Evolutionary conservation across 1,140 invertebrate genomes (phyloP).

Genomic region (Zaprionus ghesquierei): DNA sequence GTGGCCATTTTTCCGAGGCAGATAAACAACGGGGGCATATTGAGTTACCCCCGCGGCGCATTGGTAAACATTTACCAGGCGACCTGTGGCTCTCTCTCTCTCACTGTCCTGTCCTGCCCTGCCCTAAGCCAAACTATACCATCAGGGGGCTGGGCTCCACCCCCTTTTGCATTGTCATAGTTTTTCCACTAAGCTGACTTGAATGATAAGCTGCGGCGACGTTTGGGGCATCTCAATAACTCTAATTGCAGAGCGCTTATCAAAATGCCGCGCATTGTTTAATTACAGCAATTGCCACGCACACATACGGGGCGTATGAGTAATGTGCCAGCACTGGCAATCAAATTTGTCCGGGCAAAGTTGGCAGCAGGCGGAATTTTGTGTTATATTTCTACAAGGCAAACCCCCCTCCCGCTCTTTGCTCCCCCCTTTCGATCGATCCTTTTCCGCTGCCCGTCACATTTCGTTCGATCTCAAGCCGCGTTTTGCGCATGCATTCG

Average conservation of each 20-base stretch:
- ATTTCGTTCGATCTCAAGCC: not conserved
- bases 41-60: slow-evolving; percentile 56
- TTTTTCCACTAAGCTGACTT: slow-evolving; percentile 38
- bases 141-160: not conserved
- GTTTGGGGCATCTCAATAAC: slow-evolving; percentile 55
- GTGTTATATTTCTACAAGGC: slow-evolving; percentile 46
- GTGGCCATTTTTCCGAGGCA: slow-evolving; percentile 46
- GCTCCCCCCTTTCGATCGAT: not conserved
- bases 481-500: slow-evolving; percentile 46
- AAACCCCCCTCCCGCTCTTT: not conserved
- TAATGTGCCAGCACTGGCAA: slow-evolving; percentile 41
- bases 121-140: not conserved
- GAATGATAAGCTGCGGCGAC: slow-evolving; percentile 20
- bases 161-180: slow-evolving; percentile 43
- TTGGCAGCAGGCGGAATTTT: slow-evolving; percentile 40
- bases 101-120: too few relatives aligned
- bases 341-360: slow-evolving; percentile 46
- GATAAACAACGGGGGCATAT: slow-evolving; percentile 36
- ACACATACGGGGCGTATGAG: slow-evolving; percentile 51
- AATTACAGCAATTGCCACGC: slow-evolving; percentile 45
- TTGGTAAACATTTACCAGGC: slow-evolving; percentile 54
- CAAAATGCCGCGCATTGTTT: slow-evolving; percentile 51
- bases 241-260: slow-evolving; percentile 66
- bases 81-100: slow-evolving; percentile 1
- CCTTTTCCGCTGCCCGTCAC: slow-evolving; percentile 3